Conservation (phyloP, 1,140 invertebrate genomes). For the Drosophila lacteicornis region DNA sequence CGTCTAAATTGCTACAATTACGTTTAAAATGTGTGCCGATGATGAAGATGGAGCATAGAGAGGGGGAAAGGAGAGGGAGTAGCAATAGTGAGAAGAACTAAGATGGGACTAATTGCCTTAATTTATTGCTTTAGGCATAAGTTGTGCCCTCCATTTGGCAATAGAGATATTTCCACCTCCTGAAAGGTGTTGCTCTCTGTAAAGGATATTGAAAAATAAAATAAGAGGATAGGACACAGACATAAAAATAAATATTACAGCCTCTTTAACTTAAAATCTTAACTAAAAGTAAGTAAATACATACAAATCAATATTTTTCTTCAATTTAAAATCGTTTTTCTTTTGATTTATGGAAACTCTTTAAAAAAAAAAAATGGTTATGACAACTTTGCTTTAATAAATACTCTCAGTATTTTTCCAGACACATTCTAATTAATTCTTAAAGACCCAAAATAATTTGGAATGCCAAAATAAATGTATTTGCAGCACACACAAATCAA, state of each 20-base stretch:
- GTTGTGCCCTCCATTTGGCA: conserved; percentile 10
- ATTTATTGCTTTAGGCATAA: conserved; percentile 70
- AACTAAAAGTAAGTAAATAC: background rate
- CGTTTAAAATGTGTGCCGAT: conserved; percentile 78
- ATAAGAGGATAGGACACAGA: background rate
- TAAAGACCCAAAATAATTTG: background rate
- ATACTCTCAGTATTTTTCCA: background rate
- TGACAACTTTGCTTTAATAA: background rate
- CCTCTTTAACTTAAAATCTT: background rate
- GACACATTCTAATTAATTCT: conserved; percentile 1
- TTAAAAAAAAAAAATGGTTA: background rate
- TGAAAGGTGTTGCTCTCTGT: background rate
- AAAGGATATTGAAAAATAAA: conserved; percentile 9
- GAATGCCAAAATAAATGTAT: background rate
- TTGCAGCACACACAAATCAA: conserved; percentile 1
- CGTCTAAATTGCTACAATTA: conserved; percentile 81
- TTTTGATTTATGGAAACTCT: background rate
- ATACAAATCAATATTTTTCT: background rate
- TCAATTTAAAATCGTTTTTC: background rate
- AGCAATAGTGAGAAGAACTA: conserved; percentile 12
- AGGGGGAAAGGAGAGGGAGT: background rate
- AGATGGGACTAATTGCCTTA: conserved; percentile 63
- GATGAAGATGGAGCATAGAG: conserved; percentile 7
- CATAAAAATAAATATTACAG: background rate
- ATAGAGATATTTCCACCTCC: background rate